Evolutionary conservation across 2,113 vertebrate genomes (phyloP), one percentile per base, ranked within the genome.

Genomic region (Sula dactylatra): DNA sequence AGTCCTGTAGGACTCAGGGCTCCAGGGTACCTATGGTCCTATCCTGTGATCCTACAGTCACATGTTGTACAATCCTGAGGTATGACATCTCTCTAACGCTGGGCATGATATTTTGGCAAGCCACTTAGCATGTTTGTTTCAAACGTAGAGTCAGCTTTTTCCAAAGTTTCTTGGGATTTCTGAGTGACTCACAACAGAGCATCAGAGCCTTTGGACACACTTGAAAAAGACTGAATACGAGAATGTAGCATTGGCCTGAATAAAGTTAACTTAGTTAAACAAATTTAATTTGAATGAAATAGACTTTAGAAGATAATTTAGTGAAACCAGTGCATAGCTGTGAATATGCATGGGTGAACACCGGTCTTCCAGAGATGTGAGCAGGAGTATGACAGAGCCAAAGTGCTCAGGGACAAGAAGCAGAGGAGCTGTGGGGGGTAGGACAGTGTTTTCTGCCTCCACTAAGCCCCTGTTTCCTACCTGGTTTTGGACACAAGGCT

Each of bases 281-380:
- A 77, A 80, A 86, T 90, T 52, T 92, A 90, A 94, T 94, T 94
- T 92, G 38, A 88, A 86, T 62, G 31, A 94, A 92, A 92, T 40
- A 86, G 24, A 42, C 36, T 72, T 83, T 54, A 7, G 24, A 88
- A 74, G 59, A 66, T 54, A 58, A 83, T 92, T 88, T 66, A 82
- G 82, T 83, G 42, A 94, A 95, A 74, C 25, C 14, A n/a, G 31
- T 66, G 34, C 58, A 21, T 54, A 73, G 67, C 36, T 73, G 54
- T 92, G 71, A 93, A 86, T 56, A 86, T 15, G 54, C 66, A 61
- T 36, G 74, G 42, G 34, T 64, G 58, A 54, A 73, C 18, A 90
- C 3, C 6, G 13, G 42, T 65, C 58, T 93, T 93, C 56, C 38
- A 50, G 62, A 72, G 58, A 77, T 17, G 11, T 71, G 47, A 91